These are phyloP conservation scores for Bilobella aurantiaca DNA, from an alignment of 1,140 invertebrate genomes.

Conservation along the genomic window DNA sequence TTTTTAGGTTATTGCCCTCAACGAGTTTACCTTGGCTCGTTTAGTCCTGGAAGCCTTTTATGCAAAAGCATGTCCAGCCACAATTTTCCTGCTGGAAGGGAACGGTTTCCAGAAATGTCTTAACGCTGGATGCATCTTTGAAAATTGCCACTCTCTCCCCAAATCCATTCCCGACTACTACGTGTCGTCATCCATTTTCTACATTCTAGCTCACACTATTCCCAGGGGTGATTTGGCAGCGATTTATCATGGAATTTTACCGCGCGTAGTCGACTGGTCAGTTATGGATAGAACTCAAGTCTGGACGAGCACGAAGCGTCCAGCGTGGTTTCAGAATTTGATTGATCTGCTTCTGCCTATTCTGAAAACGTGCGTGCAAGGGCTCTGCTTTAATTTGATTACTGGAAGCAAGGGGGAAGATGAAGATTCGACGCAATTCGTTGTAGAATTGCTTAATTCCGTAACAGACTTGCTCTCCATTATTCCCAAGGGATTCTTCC, in stretches of 20 bases:
- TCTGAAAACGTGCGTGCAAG: slow-evolving; percentile 33
- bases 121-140: slow-evolving; percentile 26
- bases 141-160: slow-evolving; percentile 29
- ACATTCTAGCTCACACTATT: slow-evolving; percentile 28
- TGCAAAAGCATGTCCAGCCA: slow-evolving; percentile 17
- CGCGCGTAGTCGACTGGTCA: slow-evolving; percentile 27
- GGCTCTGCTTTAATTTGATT: slow-evolving; percentile 15
- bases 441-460: slow-evolving; percentile 28
- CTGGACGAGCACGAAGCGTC: slow-evolving; percentile 27
- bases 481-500: slow-evolving; percentile 32
- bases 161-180: slow-evolving; percentile 30
- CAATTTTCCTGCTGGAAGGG: slow-evolving; percentile 31
- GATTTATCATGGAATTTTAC: slow-evolving; percentile 21
- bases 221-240: slow-evolving; percentile 18
- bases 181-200: slow-evolving; percentile 19
- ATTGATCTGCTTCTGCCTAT: slow-evolving; percentile 31
- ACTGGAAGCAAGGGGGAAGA: slow-evolving; percentile 11
- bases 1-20: slow-evolving; percentile 27
- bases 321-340: slow-evolving; percentile 33
- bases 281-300: slow-evolving; percentile 33
- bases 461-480: slow-evolving; percentile 29
- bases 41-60: slow-evolving; percentile 28
- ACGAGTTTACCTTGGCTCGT: slow-evolving; percentile 21
- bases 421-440: slow-evolving; percentile 19
- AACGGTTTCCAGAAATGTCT: slow-evolving; percentile 28